Conservation (phyloP, 2,888 invertebrate species). For the Megaustenia siamemsis region DNA sequence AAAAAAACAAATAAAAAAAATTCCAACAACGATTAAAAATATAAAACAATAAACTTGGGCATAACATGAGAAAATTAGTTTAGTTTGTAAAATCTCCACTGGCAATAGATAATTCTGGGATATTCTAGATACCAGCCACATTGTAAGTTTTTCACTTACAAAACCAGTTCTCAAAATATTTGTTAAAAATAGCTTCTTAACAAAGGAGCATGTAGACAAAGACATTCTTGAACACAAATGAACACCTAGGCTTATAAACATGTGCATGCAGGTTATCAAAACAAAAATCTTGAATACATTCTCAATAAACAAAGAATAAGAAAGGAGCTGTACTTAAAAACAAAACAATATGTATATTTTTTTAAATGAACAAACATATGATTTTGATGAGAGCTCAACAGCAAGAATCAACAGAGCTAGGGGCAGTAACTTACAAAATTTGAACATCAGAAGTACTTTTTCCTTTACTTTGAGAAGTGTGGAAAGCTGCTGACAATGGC, state of each 20-base stretch:
- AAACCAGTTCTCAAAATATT: not conserved
- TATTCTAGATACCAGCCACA: not conserved
- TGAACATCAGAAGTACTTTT: too few relatives aligned
- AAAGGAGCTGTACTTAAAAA: not conserved
- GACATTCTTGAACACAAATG: not conserved
- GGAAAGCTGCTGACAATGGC: too few relatives aligned
- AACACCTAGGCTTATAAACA: not conserved
- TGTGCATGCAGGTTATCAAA: slow-evolving; percentile 3
- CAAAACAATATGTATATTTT: not conserved
- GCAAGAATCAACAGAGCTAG: not conserved
- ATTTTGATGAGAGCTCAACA: not conserved
- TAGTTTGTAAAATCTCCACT: not conserved
- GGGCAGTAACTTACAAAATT: not conserved
- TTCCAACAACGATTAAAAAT: not conserved
- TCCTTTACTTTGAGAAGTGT: too few relatives aligned
- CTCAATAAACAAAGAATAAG: not conserved
- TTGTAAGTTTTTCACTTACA: slow-evolving; percentile 17
- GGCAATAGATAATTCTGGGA: not conserved
- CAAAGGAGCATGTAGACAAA: not conserved
- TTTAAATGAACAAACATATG: not conserved
- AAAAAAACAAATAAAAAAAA: not conserved
- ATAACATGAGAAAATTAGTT: not conserved
- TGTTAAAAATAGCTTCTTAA: not conserved
- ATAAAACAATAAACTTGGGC: not conserved
- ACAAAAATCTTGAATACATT: slow-evolving; percentile 25